Conservation (phyloP, 1,140 invertebrate genomes). For the Galendromus occidentalis region DNA sequence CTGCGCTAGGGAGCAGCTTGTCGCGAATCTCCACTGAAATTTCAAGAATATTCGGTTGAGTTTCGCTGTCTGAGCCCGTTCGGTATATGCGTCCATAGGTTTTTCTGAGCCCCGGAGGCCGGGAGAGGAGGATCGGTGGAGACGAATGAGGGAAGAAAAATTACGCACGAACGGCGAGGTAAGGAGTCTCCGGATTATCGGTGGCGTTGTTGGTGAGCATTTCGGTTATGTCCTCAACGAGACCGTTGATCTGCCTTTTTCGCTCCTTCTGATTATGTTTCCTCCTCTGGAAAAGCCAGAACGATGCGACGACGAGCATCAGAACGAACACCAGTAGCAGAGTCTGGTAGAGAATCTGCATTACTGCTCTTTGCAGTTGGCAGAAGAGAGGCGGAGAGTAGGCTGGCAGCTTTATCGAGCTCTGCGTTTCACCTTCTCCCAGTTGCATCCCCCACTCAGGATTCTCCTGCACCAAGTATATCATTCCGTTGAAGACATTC, state of each 20-base stretch:
- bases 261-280: background rate
- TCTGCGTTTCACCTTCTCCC: background rate
- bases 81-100: background rate
- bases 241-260: background rate
- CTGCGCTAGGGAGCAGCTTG: background rate
- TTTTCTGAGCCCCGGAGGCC: too few relatives aligned
- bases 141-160: background rate
- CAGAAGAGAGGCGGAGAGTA: background rate
- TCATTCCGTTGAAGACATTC: background rate
- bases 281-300: background rate
- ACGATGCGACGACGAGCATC: background rate
- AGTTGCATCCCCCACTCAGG: background rate
- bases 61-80: background rate
- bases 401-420: background rate
- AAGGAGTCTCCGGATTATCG: constrained; percentile 1
- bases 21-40: constrained; percentile 7
- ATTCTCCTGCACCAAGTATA: background rate
- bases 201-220: constrained; percentile 1
- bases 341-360: background rate
- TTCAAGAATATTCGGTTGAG: background rate
- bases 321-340: background rate
- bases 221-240: background rate
- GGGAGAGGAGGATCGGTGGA: background rate
- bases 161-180: background rate
- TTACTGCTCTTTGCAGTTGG: background rate